Percentiles rank a stretch among this genome's conserved stretches.
phyloP scores from a whole-genome alignment of 2,888 invertebrate species.

The Monopis laevigella region DNA sequence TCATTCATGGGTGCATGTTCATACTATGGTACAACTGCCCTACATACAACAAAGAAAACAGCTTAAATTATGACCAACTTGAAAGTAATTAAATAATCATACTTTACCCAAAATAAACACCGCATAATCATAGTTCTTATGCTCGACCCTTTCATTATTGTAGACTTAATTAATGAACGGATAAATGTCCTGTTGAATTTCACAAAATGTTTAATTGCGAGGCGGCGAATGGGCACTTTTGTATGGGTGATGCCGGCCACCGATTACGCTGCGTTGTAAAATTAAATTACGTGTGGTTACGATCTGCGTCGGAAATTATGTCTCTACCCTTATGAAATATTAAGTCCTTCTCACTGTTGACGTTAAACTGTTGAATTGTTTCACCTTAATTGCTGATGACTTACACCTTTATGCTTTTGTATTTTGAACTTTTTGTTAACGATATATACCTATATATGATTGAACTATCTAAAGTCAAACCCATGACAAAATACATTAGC shows the following conservation, averaged over 20 bases:
- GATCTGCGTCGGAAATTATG: constrained; percentile 26
- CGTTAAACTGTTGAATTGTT: not conserved
- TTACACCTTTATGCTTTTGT: too few relatives aligned
- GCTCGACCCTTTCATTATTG: constrained; percentile 11
- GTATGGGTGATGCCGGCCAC: constrained; percentile 29
- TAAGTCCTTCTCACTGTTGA: constrained; percentile 9
- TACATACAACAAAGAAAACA: too few relatives aligned
- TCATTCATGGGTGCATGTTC: too few relatives aligned
- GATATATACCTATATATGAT: too few relatives aligned
- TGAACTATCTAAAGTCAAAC: too few relatives aligned
- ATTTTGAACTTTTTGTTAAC: too few relatives aligned
- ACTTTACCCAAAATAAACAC: not conserved
- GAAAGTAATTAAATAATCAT: not conserved
- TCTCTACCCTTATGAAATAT: constrained; percentile 4
- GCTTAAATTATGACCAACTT: too few relatives aligned
- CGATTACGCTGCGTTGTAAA: constrained; percentile 30
- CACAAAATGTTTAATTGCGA: constrained; percentile 36
- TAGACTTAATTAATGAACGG: constrained; percentile 13
- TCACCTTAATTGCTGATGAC: too few relatives aligned
- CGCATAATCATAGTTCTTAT: constrained; percentile 10
- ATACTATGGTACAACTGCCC: too few relatives aligned
- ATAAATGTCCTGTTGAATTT: constrained; percentile 26
- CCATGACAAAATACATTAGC: too few relatives aligned
- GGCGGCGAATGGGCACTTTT: constrained; percentile 19
- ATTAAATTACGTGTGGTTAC: constrained; percentile 32